Evolutionary conservation across 2,113 vertebrate genomes (phyloP).

Genomic region (Hirundichthys speculiger): DNA sequence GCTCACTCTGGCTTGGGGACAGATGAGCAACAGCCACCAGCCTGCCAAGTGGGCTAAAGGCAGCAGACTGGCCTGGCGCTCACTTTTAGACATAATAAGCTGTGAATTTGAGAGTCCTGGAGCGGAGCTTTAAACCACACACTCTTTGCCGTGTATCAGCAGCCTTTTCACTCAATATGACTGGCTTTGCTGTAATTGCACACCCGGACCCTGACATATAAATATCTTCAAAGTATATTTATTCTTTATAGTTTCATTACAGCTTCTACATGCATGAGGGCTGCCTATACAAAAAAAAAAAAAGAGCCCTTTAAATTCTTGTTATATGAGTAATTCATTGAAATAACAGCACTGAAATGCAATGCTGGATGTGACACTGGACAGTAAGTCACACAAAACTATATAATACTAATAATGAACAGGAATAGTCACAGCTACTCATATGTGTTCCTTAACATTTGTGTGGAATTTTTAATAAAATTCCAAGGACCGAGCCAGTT

Average conservation of each 20-base stretch:
- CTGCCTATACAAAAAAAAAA: no score
- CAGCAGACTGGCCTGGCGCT: conserved; percentile 65
- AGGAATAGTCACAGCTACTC: no score
- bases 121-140: conserved; percentile 19
- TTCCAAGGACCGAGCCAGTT: neutral
- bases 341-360: no score
- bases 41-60: conserved; percentile 77
- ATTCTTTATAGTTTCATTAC: conserved; percentile 15
- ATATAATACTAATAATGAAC: no score
- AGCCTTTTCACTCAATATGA: conserved; percentile 32
- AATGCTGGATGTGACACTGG: no score
- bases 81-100: conserved; percentile 69
- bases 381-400: no score
- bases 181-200: conserved; percentile 21
- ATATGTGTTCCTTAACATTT: no score
- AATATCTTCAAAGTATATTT: conserved; percentile 5
- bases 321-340: no score
- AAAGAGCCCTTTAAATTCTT: no score
- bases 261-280: neutral
- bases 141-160: conserved; percentile 43
- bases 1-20: conserved; percentile 70
- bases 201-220: no score
- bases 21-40: conserved; percentile 75
- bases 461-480: neutral
- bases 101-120: conserved; percentile 53